A percentile compares a stretch with the other conserved stretches of the same genome.
Conservation (phyloP, 2,888 invertebrate genomes). For the Tipula lateralis region DNA sequence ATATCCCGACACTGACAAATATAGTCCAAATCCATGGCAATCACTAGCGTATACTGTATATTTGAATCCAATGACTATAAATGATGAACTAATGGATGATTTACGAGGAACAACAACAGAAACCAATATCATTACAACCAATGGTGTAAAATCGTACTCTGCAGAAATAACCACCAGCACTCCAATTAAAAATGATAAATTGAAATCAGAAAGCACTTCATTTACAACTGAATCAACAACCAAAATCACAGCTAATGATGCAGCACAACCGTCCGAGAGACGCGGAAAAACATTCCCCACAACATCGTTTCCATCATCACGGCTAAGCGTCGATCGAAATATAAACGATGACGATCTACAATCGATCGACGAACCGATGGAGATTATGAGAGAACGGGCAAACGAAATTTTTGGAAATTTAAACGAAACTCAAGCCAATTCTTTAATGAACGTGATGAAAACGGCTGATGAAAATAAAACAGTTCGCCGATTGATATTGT, state of each 20-base stretch:
- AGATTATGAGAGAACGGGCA: constrained; percentile 59
- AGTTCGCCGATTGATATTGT: constrained; percentile 65
- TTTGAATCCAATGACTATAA: constrained; percentile 67
- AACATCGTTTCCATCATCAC: constrained; percentile 32
- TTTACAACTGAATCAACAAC: constrained; percentile 40
- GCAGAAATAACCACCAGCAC: constrained; percentile 36
- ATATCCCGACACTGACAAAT: constrained; percentile 35
- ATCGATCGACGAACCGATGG: constrained; percentile 26
- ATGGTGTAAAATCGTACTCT: constrained; percentile 29
- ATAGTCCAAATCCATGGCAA: constrained; percentile 50
- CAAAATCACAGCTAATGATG: constrained; percentile 33
- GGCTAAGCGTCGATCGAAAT: constrained; percentile 37
- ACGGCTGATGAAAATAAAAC: constrained; percentile 73
- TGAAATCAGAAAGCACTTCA: not conserved
- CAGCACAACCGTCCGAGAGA: not conserved
- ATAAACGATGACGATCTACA: not conserved
- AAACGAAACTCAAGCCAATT: constrained; percentile 68
- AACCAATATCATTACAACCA: constrained; percentile 29
- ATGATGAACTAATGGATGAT: constrained; percentile 57
- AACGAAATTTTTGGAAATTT: constrained; percentile 71
- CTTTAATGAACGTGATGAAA: constrained; percentile 74
- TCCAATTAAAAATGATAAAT: not conserved
- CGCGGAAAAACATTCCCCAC: constrained; percentile 34
- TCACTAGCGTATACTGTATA: constrained; percentile 58
- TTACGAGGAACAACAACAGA: constrained; percentile 24